Base-by-base conservation (phyloP, 2,113 vertebrate species). In the Potamarius usumacintae region DNA sequence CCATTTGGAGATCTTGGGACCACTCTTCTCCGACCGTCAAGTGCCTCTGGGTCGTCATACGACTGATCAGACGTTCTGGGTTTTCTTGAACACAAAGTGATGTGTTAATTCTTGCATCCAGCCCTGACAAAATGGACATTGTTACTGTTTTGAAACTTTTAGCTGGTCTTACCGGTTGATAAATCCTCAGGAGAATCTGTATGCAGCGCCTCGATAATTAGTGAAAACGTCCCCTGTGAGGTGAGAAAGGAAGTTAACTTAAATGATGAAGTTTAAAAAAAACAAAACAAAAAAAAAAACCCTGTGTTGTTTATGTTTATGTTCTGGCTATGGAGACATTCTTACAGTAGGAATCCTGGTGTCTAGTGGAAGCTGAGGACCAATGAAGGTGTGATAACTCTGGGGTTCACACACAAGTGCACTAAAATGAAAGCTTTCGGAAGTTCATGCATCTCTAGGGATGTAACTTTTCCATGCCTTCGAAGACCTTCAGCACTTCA, bases 131-230 rank as follows among this genome's bases (percentile, higher is more conserved):
- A 3, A 58, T 20, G 10, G 55, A 27, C 20, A 65, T 0, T 80
- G 10, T 11, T 22, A 11, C 14, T 71, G 48, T 69, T 83, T 71
- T 57, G 3, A n/a, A 42, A 67, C n/a, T 1, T 67, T 80, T 6
- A 79, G 9, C 5, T 84, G n/a, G 4, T 1, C 94, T 92, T 97
- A 99, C 98, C 98, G 95, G 98, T 98, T 88, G 96, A 96, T 76
- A 99, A 96, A 92, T 99, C 98, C 0, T 99, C 98, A 0, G 96
- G 94, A 63, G 97, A 97, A 86, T 99, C 97, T 0, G 98, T 97
- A 90, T 98, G 97, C 82, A 99, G 94, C 42, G 98, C 98, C 91
- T 99, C 98, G 84, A 99, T 99, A 93, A 99, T 99, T 90, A 99
- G 97, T 20, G 98, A 99, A 94, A 99, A 99, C 69, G 98, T 99